A percentile compares a stretch with the other conserved stretches of the same genome.
phyloP scores from a whole-genome alignment of 2,113 vertebrate genomes.

The Micromys minutus region DNA sequence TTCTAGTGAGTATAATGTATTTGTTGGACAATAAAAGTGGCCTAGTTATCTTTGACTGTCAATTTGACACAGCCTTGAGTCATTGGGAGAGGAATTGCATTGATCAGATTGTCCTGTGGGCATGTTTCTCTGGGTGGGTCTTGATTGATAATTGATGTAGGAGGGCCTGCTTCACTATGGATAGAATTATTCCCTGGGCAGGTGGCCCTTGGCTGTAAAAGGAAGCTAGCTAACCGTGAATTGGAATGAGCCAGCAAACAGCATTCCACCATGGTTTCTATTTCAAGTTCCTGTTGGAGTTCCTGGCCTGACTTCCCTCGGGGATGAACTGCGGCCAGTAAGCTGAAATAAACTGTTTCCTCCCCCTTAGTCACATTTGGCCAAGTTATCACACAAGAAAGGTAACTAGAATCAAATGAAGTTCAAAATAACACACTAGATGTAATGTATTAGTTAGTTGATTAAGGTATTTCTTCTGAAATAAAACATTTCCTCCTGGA shows the following conservation, averaged over 20 bases:
- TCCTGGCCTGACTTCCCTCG: neutral
- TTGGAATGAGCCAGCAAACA: neutral
- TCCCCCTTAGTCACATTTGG: neutral
- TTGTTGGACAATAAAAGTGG: neutral
- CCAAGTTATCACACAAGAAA: neutral
- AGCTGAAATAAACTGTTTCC: neutral
- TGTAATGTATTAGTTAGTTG: neutral
- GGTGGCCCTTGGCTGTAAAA: neutral
- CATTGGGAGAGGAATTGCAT: neutral
- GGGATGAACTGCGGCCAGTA: neutral
- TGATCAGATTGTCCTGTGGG: neutral
- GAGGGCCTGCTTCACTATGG: neutral
- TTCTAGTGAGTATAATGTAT: neutral
- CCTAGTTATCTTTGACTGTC: neutral
- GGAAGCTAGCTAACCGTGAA: neutral
- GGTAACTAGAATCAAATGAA: neutral
- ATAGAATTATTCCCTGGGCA: neutral
- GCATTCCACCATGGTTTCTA: neutral
- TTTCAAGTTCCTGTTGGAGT: neutral
- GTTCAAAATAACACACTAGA: constrained; percentile 30
- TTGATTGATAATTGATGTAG: neutral
- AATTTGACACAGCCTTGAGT: neutral
- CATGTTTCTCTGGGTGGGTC: neutral
- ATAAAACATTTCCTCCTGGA: neutral
- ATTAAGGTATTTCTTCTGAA: neutral